These are phyloP conservation scores for Lasioglossum marginatum DNA, from an alignment of 2,888 invertebrate genomes.

Conservation along the genomic window DNA sequence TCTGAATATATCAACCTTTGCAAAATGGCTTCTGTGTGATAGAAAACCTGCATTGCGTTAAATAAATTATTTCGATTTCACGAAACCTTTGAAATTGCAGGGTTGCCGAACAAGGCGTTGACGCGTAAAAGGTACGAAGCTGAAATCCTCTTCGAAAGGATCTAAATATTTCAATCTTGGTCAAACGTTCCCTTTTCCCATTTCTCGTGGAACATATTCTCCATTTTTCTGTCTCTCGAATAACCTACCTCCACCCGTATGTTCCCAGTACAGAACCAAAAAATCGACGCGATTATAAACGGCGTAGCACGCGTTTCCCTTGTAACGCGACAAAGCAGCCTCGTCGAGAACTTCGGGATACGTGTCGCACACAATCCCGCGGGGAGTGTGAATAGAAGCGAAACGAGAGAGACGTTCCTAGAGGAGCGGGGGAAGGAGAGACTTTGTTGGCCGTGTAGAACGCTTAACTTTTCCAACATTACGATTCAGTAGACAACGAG, in stretches of 20 bases:
- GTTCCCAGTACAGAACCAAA: neutral
- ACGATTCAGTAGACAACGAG: conserved; percentile 58
- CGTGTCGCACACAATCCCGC: conserved; percentile 33
- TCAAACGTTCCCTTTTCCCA: neutral
- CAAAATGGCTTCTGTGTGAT: no score
- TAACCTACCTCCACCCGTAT: no score
- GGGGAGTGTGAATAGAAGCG: conserved; percentile 23
- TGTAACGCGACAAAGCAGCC: conserved; percentile 34
- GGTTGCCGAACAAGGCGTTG: no score
- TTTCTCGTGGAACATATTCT: neutral
- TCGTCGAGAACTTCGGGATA: conserved; percentile 45
- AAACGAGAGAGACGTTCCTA: neutral
- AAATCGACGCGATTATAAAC: conserved; percentile 30
- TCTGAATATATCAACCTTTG: no score
- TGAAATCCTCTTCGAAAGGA: neutral
- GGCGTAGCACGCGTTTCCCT: conserved; percentile 26
- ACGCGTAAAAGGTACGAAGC: neutral
- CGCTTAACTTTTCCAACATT: conserved; percentile 60
- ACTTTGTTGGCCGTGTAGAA: neutral
- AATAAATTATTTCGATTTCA: no score
- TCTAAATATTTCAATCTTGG: neutral
- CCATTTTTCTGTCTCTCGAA: neutral
- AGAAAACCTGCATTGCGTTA: no score
- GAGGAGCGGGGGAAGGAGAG: neutral
- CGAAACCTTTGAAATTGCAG: no score